Conservation (phyloP, 64 coral and sea anemone species). For the Hydrozoanthus tunicans region DNA sequence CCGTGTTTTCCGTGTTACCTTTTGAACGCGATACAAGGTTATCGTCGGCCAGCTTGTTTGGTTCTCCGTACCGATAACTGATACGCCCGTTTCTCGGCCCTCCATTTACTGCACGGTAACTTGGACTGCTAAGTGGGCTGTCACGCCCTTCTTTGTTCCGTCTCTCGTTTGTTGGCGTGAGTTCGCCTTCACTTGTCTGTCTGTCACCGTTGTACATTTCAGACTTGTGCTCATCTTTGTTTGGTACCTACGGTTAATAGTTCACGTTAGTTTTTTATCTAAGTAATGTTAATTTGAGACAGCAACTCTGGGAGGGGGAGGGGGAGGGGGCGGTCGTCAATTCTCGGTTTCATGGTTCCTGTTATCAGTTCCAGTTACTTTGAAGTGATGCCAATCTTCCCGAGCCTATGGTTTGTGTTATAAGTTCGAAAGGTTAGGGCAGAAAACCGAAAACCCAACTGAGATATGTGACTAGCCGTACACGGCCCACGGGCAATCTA, state of each 20-base stretch:
- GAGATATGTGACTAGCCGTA: too few relatives aligned
- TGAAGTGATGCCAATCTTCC: too few relatives aligned
- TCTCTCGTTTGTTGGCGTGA: background rate
- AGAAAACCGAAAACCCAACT: too few relatives aligned
- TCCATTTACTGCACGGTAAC: background rate
- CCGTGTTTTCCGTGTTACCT: background rate
- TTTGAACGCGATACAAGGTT: background rate
- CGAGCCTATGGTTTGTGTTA: too few relatives aligned
- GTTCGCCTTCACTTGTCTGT: background rate
- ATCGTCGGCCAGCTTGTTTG: background rate
- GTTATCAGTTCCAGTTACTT: too few relatives aligned
- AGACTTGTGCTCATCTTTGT: background rate
- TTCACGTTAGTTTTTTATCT: too few relatives aligned
- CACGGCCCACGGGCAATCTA: too few relatives aligned
- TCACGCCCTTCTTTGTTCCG: background rate
- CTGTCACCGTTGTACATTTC: background rate
- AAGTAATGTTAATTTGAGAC: too few relatives aligned
- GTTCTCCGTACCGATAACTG: background rate
- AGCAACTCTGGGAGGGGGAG: background rate
- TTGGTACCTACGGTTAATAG: background rate
- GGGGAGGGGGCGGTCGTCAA: too few relatives aligned
- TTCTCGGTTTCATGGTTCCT: too few relatives aligned
- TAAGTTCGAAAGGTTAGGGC: too few relatives aligned
- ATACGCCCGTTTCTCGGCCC: background rate
- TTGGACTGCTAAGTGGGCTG: background rate